These are phyloP conservation scores for Pseudococcus longispinus DNA, from an alignment of 2,888 invertebrate species.

Conservation along the genomic window DNA sequence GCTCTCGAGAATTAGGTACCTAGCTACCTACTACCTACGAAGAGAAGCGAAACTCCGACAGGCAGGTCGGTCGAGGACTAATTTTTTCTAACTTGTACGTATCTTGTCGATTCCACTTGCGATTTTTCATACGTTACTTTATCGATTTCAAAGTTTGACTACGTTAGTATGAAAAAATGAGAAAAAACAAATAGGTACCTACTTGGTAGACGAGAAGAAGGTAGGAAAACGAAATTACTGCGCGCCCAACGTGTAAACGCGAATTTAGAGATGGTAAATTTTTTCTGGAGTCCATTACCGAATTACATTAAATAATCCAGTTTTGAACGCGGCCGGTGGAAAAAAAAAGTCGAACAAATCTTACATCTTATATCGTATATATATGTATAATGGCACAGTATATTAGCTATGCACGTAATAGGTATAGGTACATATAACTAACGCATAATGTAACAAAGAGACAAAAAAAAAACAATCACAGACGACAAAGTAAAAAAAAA, in stretches of 20 bases:
- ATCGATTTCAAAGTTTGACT: too few relatives aligned
- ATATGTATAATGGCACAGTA: not conserved
- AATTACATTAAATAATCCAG: not conserved
- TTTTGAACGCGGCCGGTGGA: not conserved
- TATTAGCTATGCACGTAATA: not conserved
- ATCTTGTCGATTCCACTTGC: too few relatives aligned
- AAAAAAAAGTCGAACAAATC: not conserved
- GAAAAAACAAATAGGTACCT: not conserved
- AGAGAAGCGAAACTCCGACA: too few relatives aligned
- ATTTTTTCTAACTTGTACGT: too few relatives aligned
- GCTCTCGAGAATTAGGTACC: not conserved
- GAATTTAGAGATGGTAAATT: not conserved
- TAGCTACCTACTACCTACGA: too few relatives aligned
- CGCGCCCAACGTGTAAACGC: not conserved
- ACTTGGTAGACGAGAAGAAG: too few relatives aligned
- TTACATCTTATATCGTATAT: slow-evolving; percentile 7
- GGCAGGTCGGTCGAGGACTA: too few relatives aligned
- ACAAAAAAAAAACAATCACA: slow-evolving; percentile 54
- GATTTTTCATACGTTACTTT: too few relatives aligned
- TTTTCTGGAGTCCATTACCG: not conserved
- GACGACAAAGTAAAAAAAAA: slow-evolving; percentile 52
- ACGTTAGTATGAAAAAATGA: too few relatives aligned
- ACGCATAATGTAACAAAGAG: slow-evolving; percentile 37
- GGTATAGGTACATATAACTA: not conserved
- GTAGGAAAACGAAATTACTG: not conserved